Evolutionary conservation across 2,797 vertebrate species (phyloP).

Genomic region (Coilia nasus): DNA sequence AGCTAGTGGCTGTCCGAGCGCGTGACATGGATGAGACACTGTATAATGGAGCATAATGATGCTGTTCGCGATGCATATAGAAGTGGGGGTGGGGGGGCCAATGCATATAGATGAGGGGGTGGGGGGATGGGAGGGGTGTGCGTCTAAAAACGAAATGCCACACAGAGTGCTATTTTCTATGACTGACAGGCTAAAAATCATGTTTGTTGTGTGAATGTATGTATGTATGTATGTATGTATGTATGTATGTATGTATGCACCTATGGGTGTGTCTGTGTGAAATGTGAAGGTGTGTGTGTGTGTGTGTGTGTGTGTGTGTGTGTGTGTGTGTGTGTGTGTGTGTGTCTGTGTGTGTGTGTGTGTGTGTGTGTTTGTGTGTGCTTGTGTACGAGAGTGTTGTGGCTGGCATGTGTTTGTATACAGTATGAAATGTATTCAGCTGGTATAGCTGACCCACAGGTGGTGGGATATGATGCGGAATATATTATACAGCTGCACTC

Average conservation of each 20-base stretch:
- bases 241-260: no score
- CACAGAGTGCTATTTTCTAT: not conserved
- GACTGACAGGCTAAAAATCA: not conserved
- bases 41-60: conserved; percentile 18
- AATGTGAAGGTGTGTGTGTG: conserved; percentile 25
- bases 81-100: not conserved
- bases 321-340: conserved; percentile 26
- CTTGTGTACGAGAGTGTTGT: not conserved
- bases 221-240: not conserved
- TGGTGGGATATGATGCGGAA: no score
- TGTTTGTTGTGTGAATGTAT: not conserved
- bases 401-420: not conserved
- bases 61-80: not conserved
- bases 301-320: conserved; percentile 23
- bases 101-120: no score
- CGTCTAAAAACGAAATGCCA: not conserved
- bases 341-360: conserved; percentile 28
- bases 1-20: conserved; percentile 1
- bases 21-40: not conserved
- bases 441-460: not conserved
- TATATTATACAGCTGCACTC: no score
- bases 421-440: not conserved
- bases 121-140: not conserved
- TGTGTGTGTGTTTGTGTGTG: conserved; percentile 31
- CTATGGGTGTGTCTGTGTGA: not conserved